Percentiles rank a stretch among this genome's conserved stretches.
Evolutionary conservation across 2,888 invertebrate genomes (phyloP).

Genomic region (Mesorhabditis belari): DNA sequence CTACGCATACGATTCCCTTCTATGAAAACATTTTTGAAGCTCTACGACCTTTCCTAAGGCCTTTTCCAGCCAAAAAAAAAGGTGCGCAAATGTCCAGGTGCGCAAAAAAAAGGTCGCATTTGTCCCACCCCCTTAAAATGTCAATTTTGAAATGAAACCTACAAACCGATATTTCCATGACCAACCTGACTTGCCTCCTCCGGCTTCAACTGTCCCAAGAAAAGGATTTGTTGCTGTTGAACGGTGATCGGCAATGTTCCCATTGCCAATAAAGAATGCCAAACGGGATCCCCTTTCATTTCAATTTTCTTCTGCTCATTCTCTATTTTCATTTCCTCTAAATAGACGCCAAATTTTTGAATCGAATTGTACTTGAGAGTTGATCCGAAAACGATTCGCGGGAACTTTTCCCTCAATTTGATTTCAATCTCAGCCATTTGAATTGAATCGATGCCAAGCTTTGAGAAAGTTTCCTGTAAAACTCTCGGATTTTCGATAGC

Average conservation of each 20-base stretch:
- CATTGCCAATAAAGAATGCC: background rate
- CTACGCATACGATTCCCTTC: too few species aligned
- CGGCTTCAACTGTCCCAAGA: background rate
- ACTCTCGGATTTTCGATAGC: too few species aligned
- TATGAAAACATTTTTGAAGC: too few species aligned
- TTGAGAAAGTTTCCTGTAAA: background rate
- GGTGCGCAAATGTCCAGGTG: too few species aligned
- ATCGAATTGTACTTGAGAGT: background rate
- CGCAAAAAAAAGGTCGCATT: too few species aligned
- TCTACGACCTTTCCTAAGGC: too few species aligned
- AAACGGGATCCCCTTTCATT: background rate
- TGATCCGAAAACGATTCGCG: background rate
- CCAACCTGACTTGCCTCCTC: background rate
- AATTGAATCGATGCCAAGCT: background rate
- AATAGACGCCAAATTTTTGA: background rate
- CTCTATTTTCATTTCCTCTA: background rate
- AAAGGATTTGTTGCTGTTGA: background rate
- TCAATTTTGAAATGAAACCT: background rate
- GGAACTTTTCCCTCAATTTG: background rate
- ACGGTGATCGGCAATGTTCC: background rate
- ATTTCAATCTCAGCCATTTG: background rate
- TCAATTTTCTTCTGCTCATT: background rate
- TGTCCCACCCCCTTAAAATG: background rate
- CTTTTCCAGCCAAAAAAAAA: too few species aligned
- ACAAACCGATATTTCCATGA: background rate